Percentiles rank a stretch among this genome's conserved stretches.
Evolutionary conservation across 2,888 invertebrate genomes (phyloP).

Genomic region (Cataglyphis altisquamis): DNA sequence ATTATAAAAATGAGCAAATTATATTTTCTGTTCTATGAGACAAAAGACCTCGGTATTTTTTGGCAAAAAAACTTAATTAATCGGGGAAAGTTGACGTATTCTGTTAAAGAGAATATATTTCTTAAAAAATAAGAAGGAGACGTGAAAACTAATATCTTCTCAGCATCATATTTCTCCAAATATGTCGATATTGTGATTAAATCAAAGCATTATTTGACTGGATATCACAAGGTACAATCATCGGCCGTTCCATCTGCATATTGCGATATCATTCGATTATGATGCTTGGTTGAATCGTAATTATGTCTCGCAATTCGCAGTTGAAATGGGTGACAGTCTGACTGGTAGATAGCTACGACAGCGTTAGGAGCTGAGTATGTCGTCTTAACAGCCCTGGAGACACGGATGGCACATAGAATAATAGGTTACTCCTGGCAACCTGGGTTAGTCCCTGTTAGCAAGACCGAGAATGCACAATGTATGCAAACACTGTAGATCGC

Average conservation of each 20-base stretch:
- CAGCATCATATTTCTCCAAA: neutral
- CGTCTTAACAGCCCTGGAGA: constrained; percentile 82
- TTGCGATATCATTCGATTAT: constrained; percentile 75
- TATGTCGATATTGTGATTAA: constrained; percentile 29
- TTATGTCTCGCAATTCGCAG: constrained; percentile 74
- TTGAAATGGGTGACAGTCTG: constrained; percentile 68
- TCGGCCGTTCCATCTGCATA: constrained; percentile 56
- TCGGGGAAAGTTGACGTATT: neutral
- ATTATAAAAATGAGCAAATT: constrained; percentile 12
- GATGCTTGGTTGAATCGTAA: constrained; percentile 77
- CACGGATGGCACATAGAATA: constrained; percentile 81
- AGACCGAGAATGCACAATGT: constrained; percentile 81
- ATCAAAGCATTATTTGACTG: constrained; percentile 27
- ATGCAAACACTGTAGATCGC: constrained; percentile 81
- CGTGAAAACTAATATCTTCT: neutral
- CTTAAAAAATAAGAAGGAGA: neutral
- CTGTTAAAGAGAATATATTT: neutral
- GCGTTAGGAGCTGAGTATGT: constrained; percentile 72
- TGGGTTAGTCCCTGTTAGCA: constrained; percentile 80
- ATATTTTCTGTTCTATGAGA: neutral
- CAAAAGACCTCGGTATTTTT: neutral
- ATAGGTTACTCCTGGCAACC: constrained; percentile 76
- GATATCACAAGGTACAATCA: constrained; percentile 33
- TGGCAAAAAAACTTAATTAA: neutral
- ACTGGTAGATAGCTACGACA: constrained; percentile 52